Percentiles rank a stretch among this genome's conserved stretches.
phyloP scores from a whole-genome alignment of 1,140 invertebrate genomes.

The Temnothorax curvispinosus region DNA sequence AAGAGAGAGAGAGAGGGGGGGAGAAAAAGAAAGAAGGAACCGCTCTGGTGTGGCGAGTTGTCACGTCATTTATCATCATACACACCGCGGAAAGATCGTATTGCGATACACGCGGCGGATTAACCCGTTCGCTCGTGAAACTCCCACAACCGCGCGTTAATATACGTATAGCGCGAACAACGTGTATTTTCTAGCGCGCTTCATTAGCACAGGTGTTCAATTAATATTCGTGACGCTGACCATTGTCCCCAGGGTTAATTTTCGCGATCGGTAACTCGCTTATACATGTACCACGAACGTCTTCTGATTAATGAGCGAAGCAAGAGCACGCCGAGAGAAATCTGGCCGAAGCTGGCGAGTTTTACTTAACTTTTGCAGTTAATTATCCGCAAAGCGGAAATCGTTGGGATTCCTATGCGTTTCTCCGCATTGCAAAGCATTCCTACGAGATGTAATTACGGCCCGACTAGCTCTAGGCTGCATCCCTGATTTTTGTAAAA shows the following conservation, averaged over 20 bases:
- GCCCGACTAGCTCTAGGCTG: not conserved
- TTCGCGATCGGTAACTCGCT: not conserved
- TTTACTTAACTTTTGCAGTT: conserved; percentile 51
- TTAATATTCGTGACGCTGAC: conserved; percentile 15
- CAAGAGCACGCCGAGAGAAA: not conserved
- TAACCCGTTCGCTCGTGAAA: conserved; percentile 53
- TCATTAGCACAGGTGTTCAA: conserved; percentile 26
- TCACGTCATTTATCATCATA: conserved; percentile 69
- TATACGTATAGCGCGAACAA: not conserved
- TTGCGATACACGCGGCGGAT: conserved; percentile 57
- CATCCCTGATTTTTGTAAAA: conserved; percentile 5
- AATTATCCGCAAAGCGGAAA: conserved; percentile 37
- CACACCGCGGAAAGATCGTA: conserved; percentile 60
- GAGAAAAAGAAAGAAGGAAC: conserved; percentile 6
- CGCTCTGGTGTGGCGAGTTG: conserved; percentile 45
- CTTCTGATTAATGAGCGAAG: conserved; percentile 14
- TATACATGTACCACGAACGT: not conserved
- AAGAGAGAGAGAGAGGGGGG: not conserved
- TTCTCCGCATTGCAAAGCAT: conserved; percentile 19
- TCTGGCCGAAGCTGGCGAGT: not conserved
- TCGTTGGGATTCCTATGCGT: conserved; percentile 27
- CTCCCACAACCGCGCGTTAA: conserved; percentile 48
- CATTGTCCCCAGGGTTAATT: not conserved
- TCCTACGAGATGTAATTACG: conserved; percentile 24
- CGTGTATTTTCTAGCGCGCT: conserved; percentile 30